Base-by-base conservation (phyloP, 1,140 invertebrate species). In the Palaemon carinicauda region DNA sequence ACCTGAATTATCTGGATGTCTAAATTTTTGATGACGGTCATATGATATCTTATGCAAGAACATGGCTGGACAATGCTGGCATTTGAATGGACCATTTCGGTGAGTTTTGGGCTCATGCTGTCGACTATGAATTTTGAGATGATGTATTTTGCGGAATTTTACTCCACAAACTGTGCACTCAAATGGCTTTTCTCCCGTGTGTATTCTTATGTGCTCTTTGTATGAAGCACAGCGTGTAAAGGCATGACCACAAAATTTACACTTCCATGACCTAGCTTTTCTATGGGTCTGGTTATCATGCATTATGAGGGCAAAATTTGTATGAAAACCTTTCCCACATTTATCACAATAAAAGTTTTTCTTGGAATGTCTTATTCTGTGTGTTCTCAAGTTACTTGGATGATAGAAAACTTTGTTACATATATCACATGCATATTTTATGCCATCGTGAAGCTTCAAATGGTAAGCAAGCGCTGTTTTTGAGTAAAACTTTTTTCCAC, bases 161-260 rank as follows among this genome's bases (percentile, higher is more conserved):
- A 79, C 83, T 53, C 83, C 83, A 53, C 83, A 85, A 1, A 79
- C 27, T 15, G 50, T 17, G 71, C 83, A 85, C 14, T 79, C 54
- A 33, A 79, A 85, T n/a, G 83, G 83, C 15, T 85, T 85, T 41
- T 85, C 83, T 19, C 83, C 83, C 4, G 83, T 85, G 60, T 85
- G 83, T 17, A 85, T 71, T 33, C 74, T 19, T 19, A 85, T 71
- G 41, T 85, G 83, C 29, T 85, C 83, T 27, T 31, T 85, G 54
- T 79, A 85, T 19, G 83, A 75, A 41, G 83, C 83, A 79, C 83
- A 80, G 1, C 77, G n/a, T 27, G 83, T 85, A 50, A 85, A 85
- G 10, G 74, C 75, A 31, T 79, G 78, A 2, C 60, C 24, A 79
- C 83, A 85, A 17, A 69, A 60, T 52, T 79, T 79, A 51, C 83